Percentiles rank a stretch among this genome's conserved stretches.
phyloP scores from a whole-genome alignment of 2,113 vertebrate species.

The Pluvialis apricaria region DNA sequence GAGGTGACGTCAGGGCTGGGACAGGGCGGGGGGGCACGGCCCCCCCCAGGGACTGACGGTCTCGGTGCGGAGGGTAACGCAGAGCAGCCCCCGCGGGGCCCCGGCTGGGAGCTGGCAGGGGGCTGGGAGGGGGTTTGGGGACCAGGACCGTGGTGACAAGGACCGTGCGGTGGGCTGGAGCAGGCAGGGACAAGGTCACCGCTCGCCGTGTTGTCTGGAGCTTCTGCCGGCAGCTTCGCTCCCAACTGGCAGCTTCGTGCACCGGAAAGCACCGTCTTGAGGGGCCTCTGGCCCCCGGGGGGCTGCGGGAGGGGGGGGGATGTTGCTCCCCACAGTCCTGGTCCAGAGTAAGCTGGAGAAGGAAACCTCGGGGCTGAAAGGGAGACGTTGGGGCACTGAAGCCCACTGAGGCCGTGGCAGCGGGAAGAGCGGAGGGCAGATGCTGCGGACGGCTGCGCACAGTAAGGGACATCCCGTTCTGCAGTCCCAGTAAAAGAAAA shows the following conservation, averaged over 20 bases:
- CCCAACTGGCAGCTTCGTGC: fast-evolving
- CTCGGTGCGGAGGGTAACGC: fast-evolving
- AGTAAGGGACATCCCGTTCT: fast-evolving
- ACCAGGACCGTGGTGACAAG: not conserved
- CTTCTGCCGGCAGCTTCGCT: not conserved
- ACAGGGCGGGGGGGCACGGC: not conserved
- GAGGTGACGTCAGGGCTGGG: conserved; percentile 1
- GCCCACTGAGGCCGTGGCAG: not conserved
- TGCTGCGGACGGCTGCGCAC: fast-evolving
- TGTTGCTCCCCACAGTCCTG: fast-evolving
- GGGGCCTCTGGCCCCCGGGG: fast-evolving
- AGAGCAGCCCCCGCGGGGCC: not conserved
- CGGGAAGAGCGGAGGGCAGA: fast-evolving
- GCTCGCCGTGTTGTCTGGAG: fast-evolving
- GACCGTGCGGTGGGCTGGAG: fast-evolving
- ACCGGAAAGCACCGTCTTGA: fast-evolving
- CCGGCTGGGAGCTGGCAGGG: no score
- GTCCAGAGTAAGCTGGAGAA: not conserved
- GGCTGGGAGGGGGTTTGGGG: fast-evolving
- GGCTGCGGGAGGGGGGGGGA: no score
- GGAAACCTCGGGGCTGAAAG: not conserved
- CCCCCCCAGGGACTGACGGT: not conserved
- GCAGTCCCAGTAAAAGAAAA: fast-evolving
- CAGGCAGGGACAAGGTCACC: not conserved
- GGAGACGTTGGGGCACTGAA: not conserved